Percentiles rank a stretch among this genome's conserved stretches.
These are phyloP conservation scores for Eristalinus sepulchralis DNA, from an alignment of 2,888 invertebrate genomes.

Conservation along the genomic window DNA sequence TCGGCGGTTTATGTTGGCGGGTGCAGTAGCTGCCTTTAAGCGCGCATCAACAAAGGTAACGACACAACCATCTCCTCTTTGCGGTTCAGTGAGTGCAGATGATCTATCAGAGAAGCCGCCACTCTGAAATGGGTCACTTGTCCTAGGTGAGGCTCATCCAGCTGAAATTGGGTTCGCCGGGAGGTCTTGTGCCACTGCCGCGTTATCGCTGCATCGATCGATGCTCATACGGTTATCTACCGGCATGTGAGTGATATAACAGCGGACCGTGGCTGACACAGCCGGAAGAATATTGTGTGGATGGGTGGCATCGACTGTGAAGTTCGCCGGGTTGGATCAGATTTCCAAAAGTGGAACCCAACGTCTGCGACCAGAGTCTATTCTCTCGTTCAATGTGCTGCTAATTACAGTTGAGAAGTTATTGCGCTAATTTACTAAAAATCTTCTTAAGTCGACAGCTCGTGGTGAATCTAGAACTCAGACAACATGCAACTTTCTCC, in stretches of 20 bases:
- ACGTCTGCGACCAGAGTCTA: not conserved
- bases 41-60: not conserved
- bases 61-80: constrained; percentile 8
- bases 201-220: not conserved
- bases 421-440: no score
- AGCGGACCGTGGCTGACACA: not conserved
- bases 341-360: not conserved
- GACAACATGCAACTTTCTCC: not conserved
- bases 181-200: not conserved
- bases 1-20: constrained; percentile 7
- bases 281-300: not conserved
- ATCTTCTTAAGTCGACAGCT: no score
- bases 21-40: constrained; percentile 23
- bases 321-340: not conserved
- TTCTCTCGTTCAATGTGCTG: not conserved
- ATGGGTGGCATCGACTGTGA: not conserved
- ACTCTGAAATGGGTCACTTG: constrained; percentile 32
- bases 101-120: constrained; percentile 6
- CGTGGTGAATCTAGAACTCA: no score
- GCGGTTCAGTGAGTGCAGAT: not conserved
- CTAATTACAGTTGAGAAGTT: no score
- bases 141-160: not conserved
- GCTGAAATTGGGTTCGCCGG: not conserved
- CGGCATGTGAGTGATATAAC: not conserved
- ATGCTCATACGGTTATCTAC: constrained; percentile 18